Evolutionary conservation across 2,113 vertebrate genomes (phyloP).

Genomic region (Collichthys lucidus): DNA sequence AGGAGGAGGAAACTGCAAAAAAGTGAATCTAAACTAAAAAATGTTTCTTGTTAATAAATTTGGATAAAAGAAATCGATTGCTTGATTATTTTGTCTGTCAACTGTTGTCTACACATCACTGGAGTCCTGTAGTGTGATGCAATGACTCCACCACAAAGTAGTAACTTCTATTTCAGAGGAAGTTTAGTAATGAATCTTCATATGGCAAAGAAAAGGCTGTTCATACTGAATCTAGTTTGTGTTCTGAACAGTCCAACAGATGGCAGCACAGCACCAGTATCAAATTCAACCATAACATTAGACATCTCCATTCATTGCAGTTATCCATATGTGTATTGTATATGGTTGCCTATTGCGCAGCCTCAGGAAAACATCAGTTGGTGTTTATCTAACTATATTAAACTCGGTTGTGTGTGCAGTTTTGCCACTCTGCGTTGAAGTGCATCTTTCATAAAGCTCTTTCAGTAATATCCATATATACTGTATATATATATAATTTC

Average conservation of each 20-base stretch:
- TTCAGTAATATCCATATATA: conserved; percentile 20
- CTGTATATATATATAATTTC: neutral
- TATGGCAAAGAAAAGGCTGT: accelerated
- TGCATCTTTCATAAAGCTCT: conserved; percentile 49
- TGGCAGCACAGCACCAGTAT: conserved; percentile 54
- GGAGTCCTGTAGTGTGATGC: neutral
- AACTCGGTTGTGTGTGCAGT: neutral
- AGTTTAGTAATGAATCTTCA: neutral
- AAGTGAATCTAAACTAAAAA: conserved; percentile 81
- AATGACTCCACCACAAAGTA: neutral
- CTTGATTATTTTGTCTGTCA: neutral
- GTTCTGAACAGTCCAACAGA: conserved; percentile 37
- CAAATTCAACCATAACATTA: neutral
- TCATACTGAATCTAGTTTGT: neutral
- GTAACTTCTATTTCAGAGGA: neutral
- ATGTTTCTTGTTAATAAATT: conserved; percentile 69
- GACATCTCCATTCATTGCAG: neutral
- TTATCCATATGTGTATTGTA: neutral
- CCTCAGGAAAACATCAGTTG: neutral
- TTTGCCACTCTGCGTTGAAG: neutral
- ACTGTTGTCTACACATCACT: neutral
- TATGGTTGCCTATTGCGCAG: neutral
- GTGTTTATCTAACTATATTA: neutral
- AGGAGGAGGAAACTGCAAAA: conserved; percentile 93
- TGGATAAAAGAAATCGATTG: conserved; percentile 32